Evolutionary conservation across 2,888 invertebrate genomes (phyloP), one percentile per base, ranked within the genome.

Genomic region (Iselma pallidipennis): DNA sequence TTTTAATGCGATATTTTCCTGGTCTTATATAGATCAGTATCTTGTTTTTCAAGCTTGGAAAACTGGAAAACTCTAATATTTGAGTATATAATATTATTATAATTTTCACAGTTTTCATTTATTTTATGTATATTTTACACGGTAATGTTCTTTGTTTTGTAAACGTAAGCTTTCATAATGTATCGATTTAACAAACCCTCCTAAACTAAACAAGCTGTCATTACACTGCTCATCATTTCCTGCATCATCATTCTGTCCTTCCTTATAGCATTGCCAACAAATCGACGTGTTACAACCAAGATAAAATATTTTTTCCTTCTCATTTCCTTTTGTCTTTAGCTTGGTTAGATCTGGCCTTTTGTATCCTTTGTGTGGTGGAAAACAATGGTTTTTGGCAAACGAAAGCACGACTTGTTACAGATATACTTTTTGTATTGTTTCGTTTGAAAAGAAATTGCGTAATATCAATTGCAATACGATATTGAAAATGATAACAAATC

Each of bases 101-200:
- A 37, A 37, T 16, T 37, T 37, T 33, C 7, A 16, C 16, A 16
- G 16, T 37, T 37, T 37, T n/a, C n/a, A 16, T 16, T 37, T 37
- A n/a, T 37, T 37, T 37, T 37, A 37, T 37, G 19, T 9, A 9
- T 19, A 16, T n/a, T n/a, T n/a, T n/a, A n/a, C n/a, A n/a, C n/a
- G n/a, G n/a, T n/a, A n/a, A n/a, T n/a, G n/a, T n/a, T n/a, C n/a
- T n/a, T n/a, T n/a, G n/a, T n/a, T n/a, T n/a, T n/a, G n/a, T n/a
- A n/a, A 60, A 55, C 60, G 60, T 60, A 55, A 55, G 55, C 51
- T 28, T 45, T 60, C 55, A 61, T 57, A 45, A 61, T 51, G 49
- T 61, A 61, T 61, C 55, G 61, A 61, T 61, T 61, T 57, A 61
- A 61, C 57, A 61, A 57, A 50, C 61, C 49, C 52, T 57, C 16